These are phyloP conservation scores for Poeciliopsis infans DNA, from an alignment of 2,797 vertebrate species.

Conservation along the genomic window DNA sequence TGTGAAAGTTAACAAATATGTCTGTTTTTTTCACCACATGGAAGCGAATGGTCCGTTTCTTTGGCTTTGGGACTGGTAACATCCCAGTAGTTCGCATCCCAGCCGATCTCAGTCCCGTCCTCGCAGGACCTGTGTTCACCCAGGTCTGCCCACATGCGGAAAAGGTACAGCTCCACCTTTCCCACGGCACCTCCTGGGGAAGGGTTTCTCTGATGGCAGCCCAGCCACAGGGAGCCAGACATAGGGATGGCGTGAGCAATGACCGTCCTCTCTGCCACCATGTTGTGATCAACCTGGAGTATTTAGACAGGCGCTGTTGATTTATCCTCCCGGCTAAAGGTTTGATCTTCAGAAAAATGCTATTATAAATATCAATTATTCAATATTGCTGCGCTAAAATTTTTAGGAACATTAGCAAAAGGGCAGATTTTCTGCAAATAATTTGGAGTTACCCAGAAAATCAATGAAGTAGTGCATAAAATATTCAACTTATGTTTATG, in stretches of 20 bases:
- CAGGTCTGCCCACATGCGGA: conserved; percentile 78
- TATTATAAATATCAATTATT: neutral
- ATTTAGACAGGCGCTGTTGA: neutral
- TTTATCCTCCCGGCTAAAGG: neutral
- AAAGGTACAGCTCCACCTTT: conserved; percentile 80
- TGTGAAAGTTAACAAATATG: neutral
- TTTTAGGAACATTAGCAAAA: too few relatives aligned
- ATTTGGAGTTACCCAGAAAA: neutral
- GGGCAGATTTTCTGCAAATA: too few relatives aligned
- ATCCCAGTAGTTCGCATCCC: conserved; percentile 73
- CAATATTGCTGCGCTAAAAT: neutral
- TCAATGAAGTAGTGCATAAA: neutral
- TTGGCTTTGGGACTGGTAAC: conserved; percentile 58
- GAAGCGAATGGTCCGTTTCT: conserved; percentile 61
- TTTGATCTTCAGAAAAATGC: neutral
- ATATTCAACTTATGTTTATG: neutral
- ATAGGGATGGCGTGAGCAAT: conserved; percentile 64
- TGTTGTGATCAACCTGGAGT: conserved; percentile 54
- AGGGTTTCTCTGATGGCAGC: conserved; percentile 61
- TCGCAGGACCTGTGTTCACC: conserved; percentile 63
- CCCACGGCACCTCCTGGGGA: conserved; percentile 3
- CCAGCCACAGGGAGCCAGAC: conserved; percentile 71
- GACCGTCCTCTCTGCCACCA: conserved; percentile 58
- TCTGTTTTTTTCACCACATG: conserved; percentile 66
- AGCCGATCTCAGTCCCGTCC: conserved; percentile 78